Evolutionary conservation across 2,113 vertebrate species (phyloP), one percentile per base, ranked within the genome.

Genomic region (Ivindomyrus marchei): DNA sequence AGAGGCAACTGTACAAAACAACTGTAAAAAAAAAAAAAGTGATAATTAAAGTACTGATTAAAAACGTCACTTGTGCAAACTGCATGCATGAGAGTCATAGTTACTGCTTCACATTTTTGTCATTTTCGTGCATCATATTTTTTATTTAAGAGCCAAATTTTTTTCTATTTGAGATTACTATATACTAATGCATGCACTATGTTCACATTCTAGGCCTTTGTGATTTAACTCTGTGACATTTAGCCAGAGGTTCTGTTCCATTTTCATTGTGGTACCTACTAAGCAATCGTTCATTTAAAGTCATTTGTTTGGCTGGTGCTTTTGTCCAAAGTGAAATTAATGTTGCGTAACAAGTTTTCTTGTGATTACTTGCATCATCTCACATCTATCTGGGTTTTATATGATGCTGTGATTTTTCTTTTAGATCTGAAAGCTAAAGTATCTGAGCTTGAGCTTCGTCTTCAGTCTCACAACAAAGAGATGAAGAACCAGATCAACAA

Each of bases 401-500:
- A 70, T 46, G 62, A 46, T n/a, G 36, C 13, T 45, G 11, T 62
- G 19, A 74, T 92, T 45, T 90, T 45, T 91, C 89, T 92, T 92
- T 91, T 91, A 99, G 98, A 98, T 45, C 92, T 99, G 84, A 96
- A 93, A 93, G 94, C 92, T 77, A 96, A 93, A 91, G 90, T 97
- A 70, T 94, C 93, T 80, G 97, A 98, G 88, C 90, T 98, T 90
- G 96, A 98, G 91, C 94, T 95, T 70, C 94, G 91, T 88, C 92
- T 98, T 70, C 95, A 97, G 93, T 92, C 92, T 92, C 96, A 98
- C 89, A 96, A 98, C 87, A 97, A 97, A 91, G 94, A 97, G 53
- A 93, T 95, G 56, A 96, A 95, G 91, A 93, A 58, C 80, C 94
- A 97, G 46, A 84, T 94, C 24, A 95, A 92, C 90, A 97, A 96